Evolutionary conservation across 2,113 vertebrate genomes (phyloP).

Genomic region (Oxyura jamaicensis): DNA sequence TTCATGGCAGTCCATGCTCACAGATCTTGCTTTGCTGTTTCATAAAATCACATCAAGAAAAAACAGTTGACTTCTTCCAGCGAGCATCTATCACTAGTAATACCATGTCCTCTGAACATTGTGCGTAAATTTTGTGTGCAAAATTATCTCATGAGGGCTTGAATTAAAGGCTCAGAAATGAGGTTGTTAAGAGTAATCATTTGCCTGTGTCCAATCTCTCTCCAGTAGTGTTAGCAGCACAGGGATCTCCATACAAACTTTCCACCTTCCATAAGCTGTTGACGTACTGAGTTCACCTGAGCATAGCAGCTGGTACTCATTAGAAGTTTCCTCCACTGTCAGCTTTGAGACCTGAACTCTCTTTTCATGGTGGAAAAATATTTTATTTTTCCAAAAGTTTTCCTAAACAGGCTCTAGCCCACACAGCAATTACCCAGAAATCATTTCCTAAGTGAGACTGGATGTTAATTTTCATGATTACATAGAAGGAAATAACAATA

Average conservation of each 20-base stretch:
- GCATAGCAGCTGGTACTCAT: neutral
- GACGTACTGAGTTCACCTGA: neutral
- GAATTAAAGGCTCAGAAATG: neutral
- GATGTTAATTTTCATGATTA: neutral
- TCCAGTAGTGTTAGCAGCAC: neutral
- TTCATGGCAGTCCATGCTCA: neutral
- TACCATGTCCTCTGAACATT: neutral
- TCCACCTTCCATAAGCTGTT: neutral
- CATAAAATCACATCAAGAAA: neutral
- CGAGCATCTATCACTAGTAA: neutral
- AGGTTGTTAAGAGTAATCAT: neutral
- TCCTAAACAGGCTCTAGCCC: neutral
- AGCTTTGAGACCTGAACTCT: neutral
- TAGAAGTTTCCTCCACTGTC: neutral
- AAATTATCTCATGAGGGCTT: neutral
- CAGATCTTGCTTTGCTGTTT: neutral
- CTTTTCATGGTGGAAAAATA: neutral
- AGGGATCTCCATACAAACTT: neutral
- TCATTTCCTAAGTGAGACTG: neutral
- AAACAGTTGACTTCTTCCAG: neutral
- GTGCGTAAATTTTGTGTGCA: neutral
- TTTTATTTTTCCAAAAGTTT: neutral
- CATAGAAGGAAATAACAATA: neutral
- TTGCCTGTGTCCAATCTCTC: neutral
- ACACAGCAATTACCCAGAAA: neutral